A percentile compares a stretch with the other conserved stretches of the same genome.
phyloP scores from a whole-genome alignment of 2,888 invertebrate species.

The Meandrusa payeni region DNA sequence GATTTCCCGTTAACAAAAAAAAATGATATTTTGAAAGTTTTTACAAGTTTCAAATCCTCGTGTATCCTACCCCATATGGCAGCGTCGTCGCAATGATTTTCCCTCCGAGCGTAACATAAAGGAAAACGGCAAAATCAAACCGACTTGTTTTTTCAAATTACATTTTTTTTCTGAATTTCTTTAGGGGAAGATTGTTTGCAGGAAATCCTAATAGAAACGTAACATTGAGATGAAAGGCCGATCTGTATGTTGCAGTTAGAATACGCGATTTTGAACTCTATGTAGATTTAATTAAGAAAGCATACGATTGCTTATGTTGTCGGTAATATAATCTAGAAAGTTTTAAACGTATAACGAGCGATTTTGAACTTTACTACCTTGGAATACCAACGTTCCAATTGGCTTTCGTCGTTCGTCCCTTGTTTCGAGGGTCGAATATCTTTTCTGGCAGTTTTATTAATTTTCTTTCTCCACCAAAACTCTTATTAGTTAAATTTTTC shows the following conservation, averaged over 20 bases:
- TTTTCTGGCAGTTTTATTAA: conserved; percentile 58
- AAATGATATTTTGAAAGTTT: too few relatives aligned
- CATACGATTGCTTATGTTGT: background rate
- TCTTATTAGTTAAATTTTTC: conserved; percentile 37
- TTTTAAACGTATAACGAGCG: background rate
- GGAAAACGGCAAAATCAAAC: conserved; percentile 47
- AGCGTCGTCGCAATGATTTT: background rate
- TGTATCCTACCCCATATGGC: background rate
- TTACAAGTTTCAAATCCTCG: too few relatives aligned
- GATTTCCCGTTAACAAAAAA: too few relatives aligned
- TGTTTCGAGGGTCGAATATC: conserved; percentile 32
- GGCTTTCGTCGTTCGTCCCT: conserved; percentile 24
- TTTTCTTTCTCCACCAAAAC: conserved; percentile 45
- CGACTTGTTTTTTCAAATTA: conserved; percentile 66
- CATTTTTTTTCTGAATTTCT: conserved; percentile 53
- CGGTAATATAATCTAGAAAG: conserved; percentile 4
- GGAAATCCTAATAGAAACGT: conserved; percentile 59
- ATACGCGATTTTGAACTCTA: conserved; percentile 27
- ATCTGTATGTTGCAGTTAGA: conserved; percentile 9
- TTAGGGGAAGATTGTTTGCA: conserved; percentile 52
- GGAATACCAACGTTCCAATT: background rate
- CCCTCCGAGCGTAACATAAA: conserved; percentile 26
- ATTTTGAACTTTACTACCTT: background rate
- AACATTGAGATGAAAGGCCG: conserved; percentile 45
- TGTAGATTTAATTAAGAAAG: conserved; percentile 9